Evolutionary conservation across 2,888 invertebrate species (phyloP).

Genomic region (Cephus pulcher): DNA sequence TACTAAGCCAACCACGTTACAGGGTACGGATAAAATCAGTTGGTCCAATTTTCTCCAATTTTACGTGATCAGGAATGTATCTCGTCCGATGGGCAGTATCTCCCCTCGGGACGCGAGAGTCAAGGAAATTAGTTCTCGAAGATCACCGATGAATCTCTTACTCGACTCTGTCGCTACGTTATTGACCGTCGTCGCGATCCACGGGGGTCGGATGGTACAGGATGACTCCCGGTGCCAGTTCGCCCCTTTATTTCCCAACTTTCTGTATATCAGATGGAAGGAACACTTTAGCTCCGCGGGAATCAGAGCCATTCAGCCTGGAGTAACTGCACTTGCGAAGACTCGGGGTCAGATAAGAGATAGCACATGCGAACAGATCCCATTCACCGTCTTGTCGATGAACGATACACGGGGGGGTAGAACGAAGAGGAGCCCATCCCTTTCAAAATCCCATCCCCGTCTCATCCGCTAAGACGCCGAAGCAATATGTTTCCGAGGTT

Average conservation of each 20-base stretch:
- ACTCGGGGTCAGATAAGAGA: slow-evolving; percentile 1
- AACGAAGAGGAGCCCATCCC: slow-evolving; percentile 20
- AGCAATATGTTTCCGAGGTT: slow-evolving; percentile 15
- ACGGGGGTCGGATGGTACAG: not conserved
- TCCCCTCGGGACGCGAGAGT: not conserved
- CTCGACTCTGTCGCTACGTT: not conserved
- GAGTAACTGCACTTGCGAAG: not conserved
- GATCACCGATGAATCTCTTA: not conserved
- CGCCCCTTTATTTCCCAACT: slow-evolving; percentile 34
- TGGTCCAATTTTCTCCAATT: not conserved
- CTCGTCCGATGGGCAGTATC: not conserved
- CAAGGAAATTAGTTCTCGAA: slow-evolving; percentile 1
- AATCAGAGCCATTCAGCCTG: not conserved
- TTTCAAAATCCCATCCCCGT: slow-evolving; percentile 6
- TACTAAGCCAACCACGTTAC: not conserved
- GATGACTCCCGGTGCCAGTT: not conserved
- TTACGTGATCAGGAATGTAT: not conserved
- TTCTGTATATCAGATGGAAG: slow-evolving; percentile 47
- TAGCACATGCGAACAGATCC: slow-evolving; percentile 3
- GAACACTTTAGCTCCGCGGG: not conserved
- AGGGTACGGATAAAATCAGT: not conserved
- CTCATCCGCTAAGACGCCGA: not conserved
- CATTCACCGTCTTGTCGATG: slow-evolving; percentile 26
- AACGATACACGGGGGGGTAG: slow-evolving; percentile 25
- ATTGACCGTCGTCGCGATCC: not conserved